A percentile compares a stretch with the other conserved stretches of the same genome.
Conservation (phyloP, 2,888 invertebrate genomes). For the Scrobipalpa atriplicella region DNA sequence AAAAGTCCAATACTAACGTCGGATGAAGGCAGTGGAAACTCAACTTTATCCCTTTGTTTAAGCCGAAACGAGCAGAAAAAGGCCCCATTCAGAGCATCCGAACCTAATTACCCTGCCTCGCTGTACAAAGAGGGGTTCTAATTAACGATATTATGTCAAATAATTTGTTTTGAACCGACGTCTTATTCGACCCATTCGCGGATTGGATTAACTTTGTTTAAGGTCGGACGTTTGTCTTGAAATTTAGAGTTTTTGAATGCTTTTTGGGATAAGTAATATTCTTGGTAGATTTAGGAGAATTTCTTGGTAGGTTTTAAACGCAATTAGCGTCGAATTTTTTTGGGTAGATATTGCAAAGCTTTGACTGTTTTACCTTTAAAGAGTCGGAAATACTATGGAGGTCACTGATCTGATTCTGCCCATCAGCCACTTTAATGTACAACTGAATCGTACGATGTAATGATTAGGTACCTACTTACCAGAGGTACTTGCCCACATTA, state of each 20-base stretch:
- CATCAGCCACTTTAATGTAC: no score
- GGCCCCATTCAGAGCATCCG: conserved; percentile 79
- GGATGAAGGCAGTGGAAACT: conserved; percentile 76
- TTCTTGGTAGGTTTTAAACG: no score
- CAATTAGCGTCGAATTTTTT: no score
- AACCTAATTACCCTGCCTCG: conserved; percentile 79
- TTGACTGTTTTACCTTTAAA: no score
- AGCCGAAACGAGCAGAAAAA: conserved; percentile 81
- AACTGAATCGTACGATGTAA: no score
- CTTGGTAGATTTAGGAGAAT: no score
- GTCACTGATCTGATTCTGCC: no score
- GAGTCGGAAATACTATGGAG: no score
- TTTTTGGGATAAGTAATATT: not conserved
- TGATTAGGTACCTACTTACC: not conserved
- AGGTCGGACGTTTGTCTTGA: conserved; percentile 65
- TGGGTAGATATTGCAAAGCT: no score
- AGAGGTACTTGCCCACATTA: not conserved
- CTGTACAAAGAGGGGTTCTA: conserved; percentile 78
- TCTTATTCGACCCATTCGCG: conserved; percentile 65
- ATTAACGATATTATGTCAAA: conserved; percentile 83
- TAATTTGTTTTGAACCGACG: conserved; percentile 79
- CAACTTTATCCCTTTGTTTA: conserved; percentile 79
- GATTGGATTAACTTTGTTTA: conserved; percentile 77
- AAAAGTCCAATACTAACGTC: conserved; percentile 64
- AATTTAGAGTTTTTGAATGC: conserved; percentile 42